Base-by-base conservation (phyloP, 2,797 vertebrate genomes). In the Oceanodroma leucorhoa region DNA sequence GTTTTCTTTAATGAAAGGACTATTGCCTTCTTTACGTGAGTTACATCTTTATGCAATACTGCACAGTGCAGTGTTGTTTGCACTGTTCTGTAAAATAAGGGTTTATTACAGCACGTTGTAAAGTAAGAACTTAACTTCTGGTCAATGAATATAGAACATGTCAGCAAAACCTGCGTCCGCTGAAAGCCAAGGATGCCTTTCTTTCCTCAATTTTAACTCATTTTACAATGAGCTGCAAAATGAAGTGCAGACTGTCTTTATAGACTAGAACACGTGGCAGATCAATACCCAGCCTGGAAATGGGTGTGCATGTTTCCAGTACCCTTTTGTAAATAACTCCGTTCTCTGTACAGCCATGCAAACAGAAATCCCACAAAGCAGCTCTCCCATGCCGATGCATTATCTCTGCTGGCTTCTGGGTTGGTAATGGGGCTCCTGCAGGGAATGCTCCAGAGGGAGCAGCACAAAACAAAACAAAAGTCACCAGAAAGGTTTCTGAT, bases 91-190 rank as follows among this genome's bases (percentile, higher is more conserved):
- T 55, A 2, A 24, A 32, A 55, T 12, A 66, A 71, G 30, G 24
- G 41, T 34, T 70, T 26, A 30, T 82, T 30, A 58, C 10, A 72
- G 7, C 29, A 16, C 18, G 18, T 29, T 43, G 16, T 30, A 57
- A 61, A 79, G n/a, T 46, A 66, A 54, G 27, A 91, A 30, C 30
- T 53, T 29, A 71, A 45, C 6, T 73, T 55, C 27, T 55, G 22
- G 11, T 46, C 0, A 0, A 40, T 58, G 13, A 78, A 41, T 66
- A 73, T 11, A 24, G 16, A 46, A 48, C 14, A 11, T 0, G 2
- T 40, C 38, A 55, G 67, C 19, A 85, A 91, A 87, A 61, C 18
- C 30, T 58, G 32, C 4, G 0, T 43, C 60, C 1, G 2, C 41
- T 51, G 54, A 76, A 87, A 91, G 29, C 30, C 36, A 66, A 20